Percentiles rank a stretch among this genome's conserved stretches.
phyloP scores from a whole-genome alignment of 2,113 vertebrate species.

The Castor canadensis region DNA sequence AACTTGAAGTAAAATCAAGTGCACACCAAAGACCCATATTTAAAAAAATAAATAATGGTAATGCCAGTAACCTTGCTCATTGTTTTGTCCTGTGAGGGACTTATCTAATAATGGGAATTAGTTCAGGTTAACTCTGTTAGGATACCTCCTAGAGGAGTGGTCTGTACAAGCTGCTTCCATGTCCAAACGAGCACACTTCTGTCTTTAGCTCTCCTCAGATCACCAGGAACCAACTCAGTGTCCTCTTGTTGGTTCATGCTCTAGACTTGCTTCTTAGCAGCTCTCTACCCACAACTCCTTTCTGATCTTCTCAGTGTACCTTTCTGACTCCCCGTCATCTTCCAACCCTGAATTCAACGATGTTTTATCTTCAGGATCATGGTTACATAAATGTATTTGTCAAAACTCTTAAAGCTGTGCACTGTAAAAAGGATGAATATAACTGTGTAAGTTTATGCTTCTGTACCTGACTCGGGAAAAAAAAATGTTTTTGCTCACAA shows the following conservation, averaged over 20 bases:
- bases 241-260: background rate
- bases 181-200: background rate
- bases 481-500: background rate
- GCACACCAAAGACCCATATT: conserved; percentile 3
- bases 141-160: background rate
- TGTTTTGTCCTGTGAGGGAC: background rate
- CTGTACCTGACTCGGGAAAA: background rate
- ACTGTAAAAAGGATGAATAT: background rate
- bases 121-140: background rate
- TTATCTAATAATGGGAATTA: background rate
- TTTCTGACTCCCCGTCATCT: background rate
- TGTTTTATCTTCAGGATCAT: background rate
- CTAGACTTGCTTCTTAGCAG: background rate
- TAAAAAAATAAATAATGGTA: background rate
- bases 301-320: background rate
- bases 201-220: too few species aligned
- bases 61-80: background rate
- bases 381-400: background rate
- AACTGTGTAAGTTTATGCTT: background rate
- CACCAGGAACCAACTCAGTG: background rate
- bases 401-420: background rate
- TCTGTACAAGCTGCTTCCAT: background rate
- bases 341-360: background rate
- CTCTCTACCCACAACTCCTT: background rate
- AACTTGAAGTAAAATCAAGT: conserved; percentile 59